A percentile compares a stretch with the other conserved stretches of the same genome.
Conservation (phyloP, 2,113 vertebrate genomes). For the Alexandromys fortis region DNA sequence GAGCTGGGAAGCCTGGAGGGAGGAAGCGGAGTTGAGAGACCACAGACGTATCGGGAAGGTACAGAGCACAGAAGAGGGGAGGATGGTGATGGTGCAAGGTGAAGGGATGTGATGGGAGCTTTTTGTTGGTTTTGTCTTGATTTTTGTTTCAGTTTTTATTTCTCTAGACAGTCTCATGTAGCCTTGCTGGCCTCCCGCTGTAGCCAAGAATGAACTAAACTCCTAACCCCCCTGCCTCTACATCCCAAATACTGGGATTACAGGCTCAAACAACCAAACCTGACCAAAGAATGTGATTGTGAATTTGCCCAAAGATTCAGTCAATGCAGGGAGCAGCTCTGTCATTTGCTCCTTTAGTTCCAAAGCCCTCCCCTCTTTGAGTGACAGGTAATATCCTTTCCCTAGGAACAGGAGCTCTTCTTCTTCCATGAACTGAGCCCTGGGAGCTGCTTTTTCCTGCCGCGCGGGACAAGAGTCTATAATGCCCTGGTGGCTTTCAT, state of each 20-base stretch:
- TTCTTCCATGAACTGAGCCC: slow-evolving; percentile 96
- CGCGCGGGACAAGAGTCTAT: slow-evolving; percentile 93
- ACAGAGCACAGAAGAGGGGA: background rate
- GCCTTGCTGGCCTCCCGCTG: background rate
- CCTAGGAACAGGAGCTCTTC: slow-evolving; percentile 91
- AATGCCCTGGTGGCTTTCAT: slow-evolving; percentile 93
- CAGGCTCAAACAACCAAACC: background rate
- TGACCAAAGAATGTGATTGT: background rate
- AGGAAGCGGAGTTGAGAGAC: slow-evolving; percentile 88
- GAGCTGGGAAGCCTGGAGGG: slow-evolving; percentile 88
- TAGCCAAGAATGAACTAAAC: background rate
- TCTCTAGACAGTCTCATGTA: background rate
- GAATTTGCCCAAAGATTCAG: background rate
- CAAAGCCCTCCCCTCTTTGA: too few species aligned
- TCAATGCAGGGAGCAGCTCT: background rate
- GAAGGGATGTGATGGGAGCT: background rate
- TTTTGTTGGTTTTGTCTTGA: background rate
- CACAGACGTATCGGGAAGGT: slow-evolving; percentile 94
- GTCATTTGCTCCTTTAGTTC: background rate
- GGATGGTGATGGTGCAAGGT: fast-evolving
- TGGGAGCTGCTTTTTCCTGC: slow-evolving; percentile 96
- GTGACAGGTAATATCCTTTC: background rate
- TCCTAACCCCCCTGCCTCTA: background rate
- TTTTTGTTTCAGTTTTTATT: background rate
- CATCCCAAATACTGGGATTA: background rate